These are phyloP conservation scores for Danaus plexippus DNA, from an alignment of 1,140 invertebrate genomes.

Conservation along the genomic window DNA sequence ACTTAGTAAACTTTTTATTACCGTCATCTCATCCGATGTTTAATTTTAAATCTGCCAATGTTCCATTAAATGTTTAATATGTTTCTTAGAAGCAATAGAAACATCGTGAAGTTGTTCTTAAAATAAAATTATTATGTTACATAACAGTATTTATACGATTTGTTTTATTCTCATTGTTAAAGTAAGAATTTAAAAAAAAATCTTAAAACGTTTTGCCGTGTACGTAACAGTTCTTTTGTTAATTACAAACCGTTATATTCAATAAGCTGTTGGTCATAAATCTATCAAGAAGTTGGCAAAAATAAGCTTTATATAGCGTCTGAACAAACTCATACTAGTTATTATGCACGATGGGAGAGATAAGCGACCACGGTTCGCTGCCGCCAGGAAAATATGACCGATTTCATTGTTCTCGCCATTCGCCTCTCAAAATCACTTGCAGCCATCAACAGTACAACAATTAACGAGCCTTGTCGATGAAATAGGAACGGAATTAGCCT, in stretches of 20 bases:
- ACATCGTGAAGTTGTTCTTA: no score
- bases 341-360: constrained; percentile 60
- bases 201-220: constrained; percentile 6
- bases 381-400: constrained; percentile 65
- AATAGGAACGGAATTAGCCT: constrained; percentile 62
- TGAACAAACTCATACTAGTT: constrained; percentile 49
- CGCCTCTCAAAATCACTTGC: constrained; percentile 60
- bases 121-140: no score
- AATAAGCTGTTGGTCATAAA: not conserved
- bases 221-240: not conserved
- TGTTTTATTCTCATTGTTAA: no score
- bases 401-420: constrained; percentile 64
- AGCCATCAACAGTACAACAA: constrained; percentile 59
- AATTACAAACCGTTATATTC: no score
- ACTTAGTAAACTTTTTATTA: constrained; percentile 45
- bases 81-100: no score
- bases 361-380: constrained; percentile 61
- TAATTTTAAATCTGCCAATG: constrained; percentile 24
- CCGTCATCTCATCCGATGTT: constrained; percentile 24
- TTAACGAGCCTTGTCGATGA: constrained; percentile 68
- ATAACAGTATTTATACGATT: no score
- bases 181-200: no score
- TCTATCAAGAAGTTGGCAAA: constrained; percentile 42
- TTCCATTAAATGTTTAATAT: constrained; percentile 5
- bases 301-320: constrained; percentile 53